These are phyloP conservation scores for Leptinotarsa tumamoca DNA, from an alignment of 2,888 invertebrate species.

Conservation along the genomic window DNA sequence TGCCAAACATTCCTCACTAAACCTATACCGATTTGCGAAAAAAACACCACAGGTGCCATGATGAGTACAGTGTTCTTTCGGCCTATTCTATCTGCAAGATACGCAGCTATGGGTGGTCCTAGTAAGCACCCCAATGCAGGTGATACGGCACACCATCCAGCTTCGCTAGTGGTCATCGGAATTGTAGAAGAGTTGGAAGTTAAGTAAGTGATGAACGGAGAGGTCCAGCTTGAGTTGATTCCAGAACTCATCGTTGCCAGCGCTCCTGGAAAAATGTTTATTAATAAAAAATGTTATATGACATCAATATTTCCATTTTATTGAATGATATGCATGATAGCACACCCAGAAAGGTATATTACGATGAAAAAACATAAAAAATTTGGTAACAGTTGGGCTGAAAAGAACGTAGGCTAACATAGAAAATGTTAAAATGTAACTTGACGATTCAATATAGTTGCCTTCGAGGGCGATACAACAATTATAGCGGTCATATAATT, in stretches of 20 bases:
- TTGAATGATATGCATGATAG: too few relatives aligned
- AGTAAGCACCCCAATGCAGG: constrained; percentile 75
- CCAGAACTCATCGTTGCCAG: constrained; percentile 61
- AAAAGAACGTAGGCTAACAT: too few relatives aligned
- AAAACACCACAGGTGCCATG: constrained; percentile 23
- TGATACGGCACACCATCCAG: constrained; percentile 75
- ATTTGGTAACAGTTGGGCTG: too few relatives aligned
- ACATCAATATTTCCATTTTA: too few relatives aligned
- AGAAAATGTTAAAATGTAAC: too few relatives aligned
- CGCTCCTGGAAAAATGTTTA: constrained; percentile 2
- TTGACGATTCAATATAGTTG: too few relatives aligned
- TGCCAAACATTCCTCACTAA: constrained; percentile 15
- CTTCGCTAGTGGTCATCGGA: constrained; percentile 67
- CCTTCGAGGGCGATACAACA: too few relatives aligned
- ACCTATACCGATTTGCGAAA: constrained; percentile 19
- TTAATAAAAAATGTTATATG: too few relatives aligned
- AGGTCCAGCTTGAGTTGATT: constrained; percentile 72
- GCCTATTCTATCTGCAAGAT: constrained; percentile 74
- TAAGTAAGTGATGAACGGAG: constrained; percentile 71
- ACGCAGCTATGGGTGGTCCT: constrained; percentile 73
- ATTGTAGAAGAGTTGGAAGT: constrained; percentile 58
- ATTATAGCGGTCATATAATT: too few relatives aligned
- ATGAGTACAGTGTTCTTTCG: constrained; percentile 74
- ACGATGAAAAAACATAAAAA: too few relatives aligned
- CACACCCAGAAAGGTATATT: too few relatives aligned